Conservation (phyloP, 2,888 invertebrate genomes). For the Mesochorus sp. region DNA sequence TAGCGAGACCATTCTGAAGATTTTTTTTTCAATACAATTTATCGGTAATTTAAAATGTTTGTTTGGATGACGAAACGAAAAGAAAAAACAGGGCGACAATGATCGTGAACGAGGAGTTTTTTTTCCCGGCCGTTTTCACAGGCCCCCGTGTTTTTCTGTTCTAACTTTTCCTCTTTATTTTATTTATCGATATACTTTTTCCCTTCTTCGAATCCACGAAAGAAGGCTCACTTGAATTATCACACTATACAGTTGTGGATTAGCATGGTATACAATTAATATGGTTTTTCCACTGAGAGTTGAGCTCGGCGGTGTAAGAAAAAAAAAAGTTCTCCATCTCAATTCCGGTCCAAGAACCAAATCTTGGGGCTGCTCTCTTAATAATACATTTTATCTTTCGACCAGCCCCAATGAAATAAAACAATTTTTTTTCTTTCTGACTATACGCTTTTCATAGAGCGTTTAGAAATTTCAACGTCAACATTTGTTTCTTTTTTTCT, state of each 20-base stretch:
- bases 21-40: conserved; percentile 1
- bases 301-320: conserved; percentile 50
- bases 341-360: neutral
- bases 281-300: conserved; percentile 70
- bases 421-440: too few relatives aligned
- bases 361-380: too few relatives aligned
- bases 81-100: conserved; percentile 2
- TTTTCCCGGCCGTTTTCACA: neutral
- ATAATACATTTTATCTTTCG: too few relatives aligned
- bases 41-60: conserved; percentile 3
- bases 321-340: conserved; percentile 5
- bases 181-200: conserved; percentile 28
- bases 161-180: conserved; percentile 31
- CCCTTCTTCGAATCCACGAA: conserved; percentile 62
- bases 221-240: conserved; percentile 80
- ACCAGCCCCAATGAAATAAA: too few relatives aligned
- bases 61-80: conserved; percentile 14
- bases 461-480: too few relatives aligned
- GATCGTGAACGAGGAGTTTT: conserved; percentile 33
- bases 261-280: conserved; percentile 74
- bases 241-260: conserved; percentile 78
- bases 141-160: conserved; percentile 13
- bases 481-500: conserved; percentile 1
- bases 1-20: conserved; percentile 54
- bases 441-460: too few relatives aligned